Percentiles rank a stretch among this genome's conserved stretches.
Conservation (phyloP, 2,113 vertebrate genomes). For the Ailuropoda melanoleuca region DNA sequence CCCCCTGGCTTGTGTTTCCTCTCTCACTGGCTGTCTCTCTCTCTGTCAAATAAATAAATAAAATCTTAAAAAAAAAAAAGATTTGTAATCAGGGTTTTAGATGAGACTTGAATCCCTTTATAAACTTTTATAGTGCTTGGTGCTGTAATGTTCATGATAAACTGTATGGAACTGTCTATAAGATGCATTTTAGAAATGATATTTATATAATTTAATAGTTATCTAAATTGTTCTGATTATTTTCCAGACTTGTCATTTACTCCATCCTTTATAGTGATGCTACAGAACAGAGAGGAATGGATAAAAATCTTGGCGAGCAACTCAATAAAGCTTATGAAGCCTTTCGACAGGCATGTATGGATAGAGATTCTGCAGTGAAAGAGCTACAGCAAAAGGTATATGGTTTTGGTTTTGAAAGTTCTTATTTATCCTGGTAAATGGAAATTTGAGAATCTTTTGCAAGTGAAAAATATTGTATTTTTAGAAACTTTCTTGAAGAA, state of each 20-base stretch:
- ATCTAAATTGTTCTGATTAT: constrained; percentile 70
- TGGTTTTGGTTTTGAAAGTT: constrained; percentile 52
- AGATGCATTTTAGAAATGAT: constrained; percentile 18
- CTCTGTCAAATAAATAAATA: too few species aligned
- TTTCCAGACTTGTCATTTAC: constrained; percentile 80
- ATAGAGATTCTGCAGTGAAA: constrained; percentile 92
- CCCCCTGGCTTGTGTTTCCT: too few species aligned
- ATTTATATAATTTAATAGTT: constrained; percentile 41
- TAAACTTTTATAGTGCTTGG: constrained; percentile 7
- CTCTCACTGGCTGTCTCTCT: too few species aligned
- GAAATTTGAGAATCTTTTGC: constrained; percentile 60
- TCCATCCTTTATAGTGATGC: constrained; percentile 91
- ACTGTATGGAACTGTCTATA: neutral
- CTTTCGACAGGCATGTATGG: constrained; percentile 95
- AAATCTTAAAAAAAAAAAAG: neutral
- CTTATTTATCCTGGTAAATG: neutral
- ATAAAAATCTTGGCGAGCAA: constrained; percentile 97
- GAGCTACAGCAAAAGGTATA: constrained; percentile 93
- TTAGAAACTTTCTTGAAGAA: constrained; percentile 55
- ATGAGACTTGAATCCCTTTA: constrained; percentile 20
- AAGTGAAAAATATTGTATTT: constrained; percentile 6
- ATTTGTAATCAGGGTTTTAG: constrained; percentile 42
- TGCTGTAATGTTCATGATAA: neutral
- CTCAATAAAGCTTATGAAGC: constrained; percentile 99
- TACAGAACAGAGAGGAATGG: constrained; percentile 93